These are phyloP conservation scores for Microctenopoma steveboyesi DNA, from an alignment of 2,797 vertebrate genomes.

Conservation along the genomic window DNA sequence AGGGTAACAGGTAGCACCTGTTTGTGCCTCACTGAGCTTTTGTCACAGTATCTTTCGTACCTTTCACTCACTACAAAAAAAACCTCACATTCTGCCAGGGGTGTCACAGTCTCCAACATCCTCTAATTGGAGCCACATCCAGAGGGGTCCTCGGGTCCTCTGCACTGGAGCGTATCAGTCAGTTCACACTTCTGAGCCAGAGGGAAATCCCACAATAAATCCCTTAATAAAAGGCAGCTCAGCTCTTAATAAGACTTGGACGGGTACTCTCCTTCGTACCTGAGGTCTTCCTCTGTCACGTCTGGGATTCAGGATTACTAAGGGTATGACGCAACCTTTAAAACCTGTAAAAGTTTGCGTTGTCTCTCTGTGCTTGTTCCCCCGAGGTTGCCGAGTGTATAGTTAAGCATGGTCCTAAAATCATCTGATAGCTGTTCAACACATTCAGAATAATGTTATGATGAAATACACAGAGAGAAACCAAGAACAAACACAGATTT, in stretches of 20 bases:
- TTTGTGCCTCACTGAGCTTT: slow-evolving; percentile 32
- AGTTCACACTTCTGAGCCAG: slow-evolving; percentile 45
- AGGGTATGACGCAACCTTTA: slow-evolving; percentile 45
- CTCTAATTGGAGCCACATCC: slow-evolving; percentile 71
- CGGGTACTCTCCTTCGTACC: slow-evolving; percentile 39
- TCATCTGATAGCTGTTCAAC: slow-evolving; percentile 24
- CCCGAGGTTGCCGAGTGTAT: slow-evolving; percentile 20
- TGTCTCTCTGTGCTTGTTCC: slow-evolving; percentile 30
- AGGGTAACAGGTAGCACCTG: slow-evolving; percentile 10
- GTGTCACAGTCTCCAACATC: slow-evolving; percentile 36
- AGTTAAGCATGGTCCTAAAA: slow-evolving; percentile 32
- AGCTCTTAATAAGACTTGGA: slow-evolving; percentile 63
- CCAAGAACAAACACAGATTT: background rate
- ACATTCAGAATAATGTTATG: slow-evolving; percentile 33
- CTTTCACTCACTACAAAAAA: slow-evolving; percentile 33
- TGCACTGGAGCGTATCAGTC: slow-evolving; percentile 58
- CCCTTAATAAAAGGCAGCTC: slow-evolving; percentile 70
- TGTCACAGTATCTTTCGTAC: slow-evolving; percentile 17
- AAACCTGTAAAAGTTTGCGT: slow-evolving; percentile 41
- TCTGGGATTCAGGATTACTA: slow-evolving; percentile 60
- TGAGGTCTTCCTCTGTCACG: slow-evolving; percentile 36
- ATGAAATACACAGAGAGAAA: slow-evolving; percentile 37
- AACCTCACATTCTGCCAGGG: slow-evolving; percentile 29
- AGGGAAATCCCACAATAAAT: slow-evolving; percentile 62
- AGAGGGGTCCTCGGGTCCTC: slow-evolving; percentile 51